These are phyloP conservation scores for Accipiter virgatus DNA, from an alignment of 2,113 vertebrate species.

Conservation along the genomic window DNA sequence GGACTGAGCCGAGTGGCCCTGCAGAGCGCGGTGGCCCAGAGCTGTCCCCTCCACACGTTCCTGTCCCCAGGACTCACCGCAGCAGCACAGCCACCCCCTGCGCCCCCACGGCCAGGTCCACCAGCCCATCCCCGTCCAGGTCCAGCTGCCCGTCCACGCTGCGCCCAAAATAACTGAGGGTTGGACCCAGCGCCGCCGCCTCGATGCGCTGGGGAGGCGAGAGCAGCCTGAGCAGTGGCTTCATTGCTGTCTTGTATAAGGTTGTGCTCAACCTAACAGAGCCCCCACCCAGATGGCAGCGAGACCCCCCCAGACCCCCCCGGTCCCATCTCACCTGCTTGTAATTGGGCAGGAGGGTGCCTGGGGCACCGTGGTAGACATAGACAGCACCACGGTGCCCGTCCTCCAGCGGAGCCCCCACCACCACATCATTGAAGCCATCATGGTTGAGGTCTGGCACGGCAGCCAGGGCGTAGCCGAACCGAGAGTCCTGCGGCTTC, in stretches of 20 bases:
- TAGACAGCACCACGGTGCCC: slow-evolving; percentile 89
- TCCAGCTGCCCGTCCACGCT: slow-evolving; percentile 86
- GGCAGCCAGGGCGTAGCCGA: slow-evolving; percentile 85
- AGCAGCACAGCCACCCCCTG: slow-evolving; percentile 87
- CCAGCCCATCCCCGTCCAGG: slow-evolving; percentile 86
- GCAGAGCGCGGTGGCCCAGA: not conserved
- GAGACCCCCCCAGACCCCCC: rapidly evolving
- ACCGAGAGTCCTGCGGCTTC: slow-evolving; percentile 85
- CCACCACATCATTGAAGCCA: slow-evolving; percentile 79
- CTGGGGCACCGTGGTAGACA: slow-evolving; percentile 81
- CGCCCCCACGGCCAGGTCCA: slow-evolving; percentile 90
- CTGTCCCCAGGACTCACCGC: slow-evolving; percentile 69
- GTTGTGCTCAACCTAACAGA: rapidly evolving
- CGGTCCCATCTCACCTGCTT: slow-evolving; percentile 75
- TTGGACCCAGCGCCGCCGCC: slow-evolving; percentile 72
- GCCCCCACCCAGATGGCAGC: too few relatives aligned
- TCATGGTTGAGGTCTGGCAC: slow-evolving; percentile 91
- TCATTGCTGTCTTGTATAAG: rapidly evolving
- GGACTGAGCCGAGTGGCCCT: not conserved
- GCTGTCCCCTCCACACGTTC: rapidly evolving
- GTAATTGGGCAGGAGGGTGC: slow-evolving; percentile 72
- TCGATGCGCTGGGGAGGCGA: slow-evolving; percentile 79
- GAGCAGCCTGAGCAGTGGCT: not conserved
- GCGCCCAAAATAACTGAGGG: slow-evolving; percentile 91
- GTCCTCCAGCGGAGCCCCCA: slow-evolving; percentile 92